phyloP scores from a whole-genome alignment of 2,888 invertebrate genomes.

The Itoplectis maculator region DNA sequence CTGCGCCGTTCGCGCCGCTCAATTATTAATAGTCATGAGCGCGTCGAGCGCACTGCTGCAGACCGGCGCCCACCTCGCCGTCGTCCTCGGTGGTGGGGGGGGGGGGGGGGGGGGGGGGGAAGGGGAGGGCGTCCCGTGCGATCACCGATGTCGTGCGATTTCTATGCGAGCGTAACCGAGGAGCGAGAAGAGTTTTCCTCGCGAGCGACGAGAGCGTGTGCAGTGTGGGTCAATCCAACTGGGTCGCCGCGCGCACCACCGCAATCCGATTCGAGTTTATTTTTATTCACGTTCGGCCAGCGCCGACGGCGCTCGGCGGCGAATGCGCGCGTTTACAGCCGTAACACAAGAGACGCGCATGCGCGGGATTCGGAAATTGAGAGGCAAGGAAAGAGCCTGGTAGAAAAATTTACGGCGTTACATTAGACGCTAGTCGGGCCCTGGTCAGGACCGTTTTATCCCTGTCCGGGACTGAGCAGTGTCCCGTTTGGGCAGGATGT shows the following conservation, averaged over 20 bases:
- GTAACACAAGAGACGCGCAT: conserved; percentile 10
- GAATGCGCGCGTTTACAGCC: conserved; percentile 19
- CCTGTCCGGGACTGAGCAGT: too few species aligned
- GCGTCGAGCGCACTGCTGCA: conserved; percentile 27
- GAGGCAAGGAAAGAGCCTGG: not conserved
- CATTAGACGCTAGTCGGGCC: too few species aligned
- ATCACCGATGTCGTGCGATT: conserved; percentile 54
- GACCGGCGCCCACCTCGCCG: conserved; percentile 15
- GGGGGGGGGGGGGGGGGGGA: too few species aligned
- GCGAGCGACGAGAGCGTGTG: conserved; percentile 3
- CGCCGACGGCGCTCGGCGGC: too few species aligned
- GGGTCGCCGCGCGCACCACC: conserved; percentile 67
- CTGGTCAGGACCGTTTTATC: too few species aligned
- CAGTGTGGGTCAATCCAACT: conserved; percentile 66
- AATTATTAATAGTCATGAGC: conserved; percentile 73
- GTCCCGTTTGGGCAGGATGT: too few species aligned
- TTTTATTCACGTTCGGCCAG: conserved; percentile 54
- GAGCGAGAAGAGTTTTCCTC: not conserved
- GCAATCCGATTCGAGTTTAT: conserved; percentile 58
- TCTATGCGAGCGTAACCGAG: conserved; percentile 23
- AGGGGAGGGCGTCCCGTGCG: conserved; percentile 58
- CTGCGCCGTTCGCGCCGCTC: conserved; percentile 41
- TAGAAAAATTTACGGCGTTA: too few species aligned
- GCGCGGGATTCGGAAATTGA: conserved; percentile 25
- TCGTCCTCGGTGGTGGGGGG: too few species aligned